Evolutionary conservation across 2,888 invertebrate species (phyloP).

Genomic region (Zygogramma bicolorata): DNA sequence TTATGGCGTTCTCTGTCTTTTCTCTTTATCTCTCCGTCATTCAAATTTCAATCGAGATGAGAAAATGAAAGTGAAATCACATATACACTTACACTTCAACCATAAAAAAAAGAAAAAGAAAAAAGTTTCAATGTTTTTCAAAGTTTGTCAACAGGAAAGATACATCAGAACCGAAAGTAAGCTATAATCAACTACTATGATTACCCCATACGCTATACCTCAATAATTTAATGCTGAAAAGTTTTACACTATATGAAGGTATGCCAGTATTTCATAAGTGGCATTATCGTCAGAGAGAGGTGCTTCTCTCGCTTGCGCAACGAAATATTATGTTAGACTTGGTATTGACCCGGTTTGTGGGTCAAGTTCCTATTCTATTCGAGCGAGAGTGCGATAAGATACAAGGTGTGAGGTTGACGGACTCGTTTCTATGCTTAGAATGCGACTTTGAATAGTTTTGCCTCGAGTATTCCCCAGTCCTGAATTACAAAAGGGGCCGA

Average conservation of each 20-base stretch:
- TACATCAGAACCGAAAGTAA: no score
- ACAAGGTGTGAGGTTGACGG: constrained; percentile 20
- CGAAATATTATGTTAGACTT: constrained; percentile 11
- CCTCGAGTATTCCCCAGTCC: background rate
- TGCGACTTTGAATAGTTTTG: background rate
- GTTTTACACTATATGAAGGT: background rate
- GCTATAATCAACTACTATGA: no score
- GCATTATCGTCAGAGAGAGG: constrained; percentile 13
- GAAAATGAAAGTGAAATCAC: no score
- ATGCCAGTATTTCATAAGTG: constrained; percentile 12
- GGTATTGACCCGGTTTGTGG: constrained; percentile 28
- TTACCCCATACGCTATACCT: no score
- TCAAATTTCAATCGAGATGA: no score
- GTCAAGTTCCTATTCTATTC: constrained; percentile 26
- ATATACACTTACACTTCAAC: no score
- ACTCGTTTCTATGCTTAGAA: background rate
- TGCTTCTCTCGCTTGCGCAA: constrained; percentile 22
- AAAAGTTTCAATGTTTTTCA: no score
- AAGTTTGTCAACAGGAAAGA: no score
- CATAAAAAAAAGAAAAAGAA: no score
- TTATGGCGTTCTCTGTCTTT: no score
- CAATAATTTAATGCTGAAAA: no score
- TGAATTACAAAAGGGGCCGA: background rate
- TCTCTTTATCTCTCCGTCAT: no score
- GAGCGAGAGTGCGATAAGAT: constrained; percentile 15